Percentiles rank a stretch among this genome's conserved stretches.
These are phyloP conservation scores for Rhagoletis pomonella DNA, from an alignment of 1,140 invertebrate genomes.

Conservation along the genomic window DNA sequence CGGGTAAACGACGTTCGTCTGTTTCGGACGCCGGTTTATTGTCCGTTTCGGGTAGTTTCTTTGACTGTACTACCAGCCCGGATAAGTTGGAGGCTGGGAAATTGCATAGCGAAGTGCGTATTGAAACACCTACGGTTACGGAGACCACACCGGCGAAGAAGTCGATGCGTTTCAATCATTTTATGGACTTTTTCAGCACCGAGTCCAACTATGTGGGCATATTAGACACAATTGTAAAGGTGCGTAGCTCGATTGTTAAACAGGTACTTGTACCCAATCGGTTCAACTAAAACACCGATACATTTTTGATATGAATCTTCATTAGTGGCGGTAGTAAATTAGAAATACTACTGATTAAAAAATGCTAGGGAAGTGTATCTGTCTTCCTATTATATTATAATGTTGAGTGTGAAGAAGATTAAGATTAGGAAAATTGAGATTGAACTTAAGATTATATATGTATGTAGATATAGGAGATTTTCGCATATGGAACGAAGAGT, in stretches of 20 bases:
- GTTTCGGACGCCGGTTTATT: slow-evolving; percentile 87
- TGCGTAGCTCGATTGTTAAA: slow-evolving; percentile 69
- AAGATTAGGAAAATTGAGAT: too few relatives aligned
- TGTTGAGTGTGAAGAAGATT: too few relatives aligned
- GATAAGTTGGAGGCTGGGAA: slow-evolving; percentile 76
- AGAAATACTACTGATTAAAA: too few relatives aligned
- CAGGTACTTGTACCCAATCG: too few relatives aligned
- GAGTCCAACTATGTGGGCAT: slow-evolving; percentile 98
- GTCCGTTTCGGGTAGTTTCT: slow-evolving; percentile 89
- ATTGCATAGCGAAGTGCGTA: slow-evolving; percentile 72
- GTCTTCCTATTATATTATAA: too few relatives aligned
- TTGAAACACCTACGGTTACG: slow-evolving; percentile 72
- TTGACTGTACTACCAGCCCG: slow-evolving; percentile 88
- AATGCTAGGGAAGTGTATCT: too few relatives aligned
- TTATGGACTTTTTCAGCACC: slow-evolving; percentile 95
- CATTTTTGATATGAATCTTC: too few relatives aligned
- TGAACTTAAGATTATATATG: too few relatives aligned
- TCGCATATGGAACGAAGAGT: too few relatives aligned
- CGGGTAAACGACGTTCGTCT: slow-evolving; percentile 85
- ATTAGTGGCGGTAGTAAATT: too few relatives aligned
- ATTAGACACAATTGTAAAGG: slow-evolving; percentile 92
- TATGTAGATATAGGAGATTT: too few relatives aligned
- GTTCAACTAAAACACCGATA: too few relatives aligned
- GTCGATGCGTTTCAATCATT: slow-evolving; percentile 85
- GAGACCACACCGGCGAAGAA: slow-evolving; percentile 75